Evolutionary conservation across 2,888 invertebrate species (phyloP), one percentile per base, ranked within the genome.

Genomic region (Drosophila birchii): DNA sequence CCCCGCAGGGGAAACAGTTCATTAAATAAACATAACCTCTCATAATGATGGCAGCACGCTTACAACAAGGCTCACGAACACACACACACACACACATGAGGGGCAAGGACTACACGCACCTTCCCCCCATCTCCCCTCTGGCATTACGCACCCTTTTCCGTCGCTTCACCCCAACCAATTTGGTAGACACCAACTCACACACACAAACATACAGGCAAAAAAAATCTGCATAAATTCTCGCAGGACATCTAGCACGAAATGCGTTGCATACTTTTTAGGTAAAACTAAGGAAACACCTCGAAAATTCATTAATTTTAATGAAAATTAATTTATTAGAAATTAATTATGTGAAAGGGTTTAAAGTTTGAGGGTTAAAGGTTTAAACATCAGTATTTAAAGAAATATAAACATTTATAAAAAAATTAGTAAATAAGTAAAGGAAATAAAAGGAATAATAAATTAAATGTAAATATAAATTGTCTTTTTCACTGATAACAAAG

Each of bases 21-120:
- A 85, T 83, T 83, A 83, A 76, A 85, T 80, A 83, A 80, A 82
- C 86, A 83, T 82, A 79, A 73, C 78, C 86, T 72, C 66, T 72
- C 80, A 78, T 83, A 85, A 83, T 85, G 77, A 76, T 72, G 68
- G 75, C 68, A 61, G 61, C 49, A 61, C 41, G 61, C 47, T 55
- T 51, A 61, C 49, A 60, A 43, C 12, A 32, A 12, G 14, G 58
- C 55, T 23, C 62, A 55, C 29, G 18, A n/a, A n/a, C 45, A 20
- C 29, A n/a, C 9, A 34, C 69, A 23, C 23, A 8, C 44, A 20
- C 14, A 51, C 45, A 41, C 20, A 44, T 61, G 20, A 38, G 57
- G 29, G 45, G 47, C 23, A 38, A 36, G 51, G 43, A 26, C 49
- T 41, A 54, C 67, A 54, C 67, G 39, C 55, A 60, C 66, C 66